Base-by-base conservation (phyloP, 2,797 vertebrate genomes). In the Remorina albescens region DNA sequence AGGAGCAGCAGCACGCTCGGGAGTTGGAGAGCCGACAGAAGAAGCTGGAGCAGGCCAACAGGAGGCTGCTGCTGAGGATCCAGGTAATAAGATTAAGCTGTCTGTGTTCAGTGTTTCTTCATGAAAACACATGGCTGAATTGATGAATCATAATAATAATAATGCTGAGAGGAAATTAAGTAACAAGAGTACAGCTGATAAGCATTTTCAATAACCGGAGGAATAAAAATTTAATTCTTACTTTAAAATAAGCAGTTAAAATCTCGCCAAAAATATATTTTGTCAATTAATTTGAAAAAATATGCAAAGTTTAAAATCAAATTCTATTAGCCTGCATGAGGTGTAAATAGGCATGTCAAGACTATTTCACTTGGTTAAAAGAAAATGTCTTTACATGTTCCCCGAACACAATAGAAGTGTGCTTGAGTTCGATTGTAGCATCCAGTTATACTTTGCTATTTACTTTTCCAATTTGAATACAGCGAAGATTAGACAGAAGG, bases 11-110 rank as follows among this genome's bases (percentile, higher is more conserved):
- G 90, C 97, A 96, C 83, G 95, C 96, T 21, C 93, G 95, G 67
- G 97, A 99, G 93, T 94, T 99, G 91, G 98, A 99, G 91, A 95
- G 92, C 87, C 94, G 96, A 73, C 97, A 99, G 95, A 98, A 97
- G 94, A 98, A 97, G 94, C 95, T 99, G 94, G 97, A 99, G 82
- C 97, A 98, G 68, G 94, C 95, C 46, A 99, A 99, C 94, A 93
- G 96, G 89, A 94, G 95, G 78, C 96, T 99, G 67, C 91, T 97
- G 41, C 96, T 99, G 69, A 95, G 97, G 89, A 98, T 99, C 94
- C 98, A 99, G 98, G 98, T 99, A 91, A 89, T 87, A 90, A 74
- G 50, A 76, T 2, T 11, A 1, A 34, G 34, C n/a, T 2, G n/a
- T 19, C 10, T 19, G 30, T 12, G 39, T 34, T 63, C 50, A 28